Base-by-base conservation (phyloP, 2,113 vertebrate species). In the Tetrao urogallus region DNA sequence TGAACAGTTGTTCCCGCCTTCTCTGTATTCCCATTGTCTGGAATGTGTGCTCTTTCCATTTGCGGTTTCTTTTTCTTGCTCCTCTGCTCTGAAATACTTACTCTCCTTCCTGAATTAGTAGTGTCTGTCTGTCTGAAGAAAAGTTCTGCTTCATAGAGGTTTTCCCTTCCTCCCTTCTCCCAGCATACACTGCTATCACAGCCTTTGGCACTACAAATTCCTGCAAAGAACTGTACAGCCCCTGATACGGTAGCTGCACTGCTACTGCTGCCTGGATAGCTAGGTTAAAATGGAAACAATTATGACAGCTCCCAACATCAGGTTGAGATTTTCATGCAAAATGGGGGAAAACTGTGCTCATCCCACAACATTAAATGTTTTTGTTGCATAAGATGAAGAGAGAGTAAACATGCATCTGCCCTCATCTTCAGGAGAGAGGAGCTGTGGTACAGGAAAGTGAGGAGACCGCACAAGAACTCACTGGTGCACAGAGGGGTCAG, bases 241-340 rank as follows among this genome's bases (percentile, higher is more conserved):
- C 40, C 45, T 20, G 40, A 43, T 34, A 28, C 16, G 1, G 3
- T 9, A 72, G 14, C 17, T 34, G 19, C 38, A 2, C 43, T 18
- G 43, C 63, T 72, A 1, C 57, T 25, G 64, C 4, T 11, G 38
- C 57, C 71, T 76, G 34, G 24, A 17, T 36, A 24, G 52, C 22
- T 11, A 7, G 47, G 14, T 13, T 16, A 24, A 13, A 20, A 15
- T 9, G 38, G 47, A 20, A 43, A 78, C 1, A 1, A 22, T n/a
- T 16, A 6, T 0, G 0, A 11, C 43, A 57, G 30, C 3, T 42
- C 43, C 69, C 32, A 30, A 40, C 0, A 71, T 32, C 36, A 24
- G 3, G 13, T 3, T 22, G 5, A n/a, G 38, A 40, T 17, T 34
- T 56, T 50, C 43, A 13, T 67, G 32, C 28, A 73, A 48, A 82